Conservation (phyloP, 2,113 vertebrate species). For the Prochilodus magdalenae region DNA sequence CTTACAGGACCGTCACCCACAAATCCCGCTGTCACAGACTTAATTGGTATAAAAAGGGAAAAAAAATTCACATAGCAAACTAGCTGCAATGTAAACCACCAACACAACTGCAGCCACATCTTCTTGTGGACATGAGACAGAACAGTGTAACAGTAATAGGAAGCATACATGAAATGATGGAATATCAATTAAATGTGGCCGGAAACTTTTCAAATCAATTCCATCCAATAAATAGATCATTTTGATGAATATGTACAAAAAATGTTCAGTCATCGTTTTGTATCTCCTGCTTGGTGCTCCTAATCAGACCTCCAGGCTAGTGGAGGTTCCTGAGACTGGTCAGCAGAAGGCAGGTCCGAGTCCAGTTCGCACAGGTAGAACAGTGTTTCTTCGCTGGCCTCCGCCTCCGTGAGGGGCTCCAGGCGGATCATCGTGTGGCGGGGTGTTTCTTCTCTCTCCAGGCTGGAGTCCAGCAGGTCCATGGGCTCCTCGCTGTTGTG, state of each 20-base stretch:
- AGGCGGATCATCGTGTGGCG: conserved; percentile 90
- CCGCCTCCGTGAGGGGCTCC: conserved; percentile 91
- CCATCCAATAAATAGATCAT: conserved; percentile 81
- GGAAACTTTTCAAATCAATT: conserved; percentile 53
- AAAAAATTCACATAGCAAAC: not conserved
- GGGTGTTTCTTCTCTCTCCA: conserved; percentile 69
- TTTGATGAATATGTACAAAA: conserved; percentile 82
- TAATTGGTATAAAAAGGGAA: conserved; percentile 3
- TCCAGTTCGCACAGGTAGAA: conserved; percentile 93
- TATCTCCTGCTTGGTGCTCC: not conserved
- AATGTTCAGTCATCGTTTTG: conserved; percentile 24
- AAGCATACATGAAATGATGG: conserved; percentile 7
- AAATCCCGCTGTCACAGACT: not conserved
- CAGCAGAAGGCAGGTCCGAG: conserved; percentile 75
- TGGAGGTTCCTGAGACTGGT: conserved; percentile 66
- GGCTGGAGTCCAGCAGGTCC: conserved; percentile 80
- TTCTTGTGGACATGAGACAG: not conserved
- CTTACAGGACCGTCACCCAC: conserved; percentile 40
- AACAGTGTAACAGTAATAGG: conserved; percentile 14
- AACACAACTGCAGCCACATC: conserved; percentile 19
- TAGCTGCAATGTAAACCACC: conserved; percentile 27
- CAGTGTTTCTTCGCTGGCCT: conserved; percentile 89
- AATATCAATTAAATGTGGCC: conserved; percentile 34
- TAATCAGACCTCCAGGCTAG: conserved; percentile 74
- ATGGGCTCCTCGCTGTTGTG: conserved; percentile 68